Conservation (phyloP, 2,797 vertebrate genomes). For the Oryzias dopingdopingensis region DNA sequence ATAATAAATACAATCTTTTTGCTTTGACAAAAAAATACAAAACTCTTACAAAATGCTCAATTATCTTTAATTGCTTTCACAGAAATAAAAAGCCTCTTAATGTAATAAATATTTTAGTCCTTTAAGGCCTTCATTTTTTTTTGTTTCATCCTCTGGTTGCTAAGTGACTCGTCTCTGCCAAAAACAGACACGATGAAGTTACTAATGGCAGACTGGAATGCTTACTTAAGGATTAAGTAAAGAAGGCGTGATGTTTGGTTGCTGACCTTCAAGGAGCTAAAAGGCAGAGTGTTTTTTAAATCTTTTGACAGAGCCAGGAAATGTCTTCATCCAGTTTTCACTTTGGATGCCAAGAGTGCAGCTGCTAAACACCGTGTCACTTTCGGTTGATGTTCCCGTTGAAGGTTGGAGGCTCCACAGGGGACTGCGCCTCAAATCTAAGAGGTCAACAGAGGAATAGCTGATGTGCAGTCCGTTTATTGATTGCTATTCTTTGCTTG, state of each 20-base stretch:
- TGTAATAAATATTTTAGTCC: too few relatives aligned
- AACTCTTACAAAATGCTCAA: too few relatives aligned
- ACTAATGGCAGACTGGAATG: neutral
- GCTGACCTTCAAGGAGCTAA: neutral
- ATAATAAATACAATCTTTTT: too few relatives aligned
- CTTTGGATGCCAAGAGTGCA: neutral
- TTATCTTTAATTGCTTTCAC: too few relatives aligned
- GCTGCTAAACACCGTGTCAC: too few relatives aligned
- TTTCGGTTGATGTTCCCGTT: too few relatives aligned
- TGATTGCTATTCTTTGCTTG: neutral
- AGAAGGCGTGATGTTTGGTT: neutral
- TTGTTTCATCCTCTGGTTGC: neutral
- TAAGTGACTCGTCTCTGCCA: neutral
- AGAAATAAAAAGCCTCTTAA: too few relatives aligned
- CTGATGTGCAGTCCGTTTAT: neutral
- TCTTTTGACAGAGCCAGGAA: neutral
- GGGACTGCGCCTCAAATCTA: too few relatives aligned
- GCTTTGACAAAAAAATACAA: too few relatives aligned
- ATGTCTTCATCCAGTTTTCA: neutral
- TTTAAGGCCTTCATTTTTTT: too few relatives aligned
- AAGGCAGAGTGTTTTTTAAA: neutral
- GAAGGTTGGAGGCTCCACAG: too few relatives aligned
- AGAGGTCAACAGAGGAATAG: too few relatives aligned
- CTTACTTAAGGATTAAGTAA: neutral
- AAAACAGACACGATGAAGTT: neutral